Evolutionary conservation across 23 tunicate genomes (phyloP), one percentile per base, ranked within the genome.

Genomic region (Oikopleura dioica): DNA sequence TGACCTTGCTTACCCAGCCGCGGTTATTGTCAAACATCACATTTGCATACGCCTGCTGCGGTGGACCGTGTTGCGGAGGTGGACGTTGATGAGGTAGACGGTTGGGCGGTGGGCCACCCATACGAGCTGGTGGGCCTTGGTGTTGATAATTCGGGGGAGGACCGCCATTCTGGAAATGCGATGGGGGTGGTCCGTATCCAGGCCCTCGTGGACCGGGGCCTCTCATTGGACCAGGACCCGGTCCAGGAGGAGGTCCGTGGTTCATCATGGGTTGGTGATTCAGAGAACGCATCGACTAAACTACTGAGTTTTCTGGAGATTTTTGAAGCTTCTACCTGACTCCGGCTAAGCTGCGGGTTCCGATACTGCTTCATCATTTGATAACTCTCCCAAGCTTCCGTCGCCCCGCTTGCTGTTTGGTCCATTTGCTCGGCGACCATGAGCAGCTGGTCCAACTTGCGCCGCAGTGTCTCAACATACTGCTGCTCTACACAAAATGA

Each of bases 241-340:
- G 55, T 9, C 55, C 55, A 9, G 9, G 55, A 9, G 55, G 55
- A 21, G 55, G 55, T 21, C 55, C 55, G 55, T 9, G 55, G 55
- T 44, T 44, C 9, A 44, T 9, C 16, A 9, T 44, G 9, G 9
- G 16, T 21, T 9, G 21, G 9, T 21, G 55, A 44, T 21, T 44
- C 55, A 44, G 55, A 44, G 55, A 44, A 44, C 55, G 55, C 55
- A 44, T 44, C 55, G 55, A 44, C n/a, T n/a, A n/a, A n/a, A n/a
- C n/a, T n/a, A n/a, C n/a, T n/a, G n/a, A n/a, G n/a, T n/a, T n/a
- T n/a, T n/a, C n/a, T n/a, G n/a, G n/a, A n/a, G n/a, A n/a, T n/a
- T n/a, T n/a, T n/a, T n/a, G n/a, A n/a, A n/a, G n/a, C n/a, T n/a
- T n/a, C n/a, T n/a, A n/a, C n/a, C n/a, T n/a, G n/a, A n/a, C n/a